These are phyloP conservation scores for Myocastor coypus DNA, from an alignment of 2,113 vertebrate genomes.

Conservation along the genomic window DNA sequence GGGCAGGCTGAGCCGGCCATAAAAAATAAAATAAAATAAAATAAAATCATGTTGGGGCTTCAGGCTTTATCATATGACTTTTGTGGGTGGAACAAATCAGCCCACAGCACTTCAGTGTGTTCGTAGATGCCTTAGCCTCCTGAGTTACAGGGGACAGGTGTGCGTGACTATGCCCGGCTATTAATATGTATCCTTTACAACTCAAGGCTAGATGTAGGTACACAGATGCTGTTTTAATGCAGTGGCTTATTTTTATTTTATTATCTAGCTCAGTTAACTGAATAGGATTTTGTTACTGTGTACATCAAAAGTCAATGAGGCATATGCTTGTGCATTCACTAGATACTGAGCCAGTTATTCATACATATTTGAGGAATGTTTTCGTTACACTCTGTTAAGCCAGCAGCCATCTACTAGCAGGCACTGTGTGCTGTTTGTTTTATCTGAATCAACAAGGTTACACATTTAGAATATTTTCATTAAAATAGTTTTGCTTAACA, in stretches of 20 bases:
- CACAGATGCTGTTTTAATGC: not conserved
- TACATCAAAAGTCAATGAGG: conserved; percentile 54
- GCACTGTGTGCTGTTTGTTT: conserved; percentile 58
- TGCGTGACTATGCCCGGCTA: no score
- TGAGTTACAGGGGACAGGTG: no score
- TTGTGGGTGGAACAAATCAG: not conserved
- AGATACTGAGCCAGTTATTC: conserved; percentile 48
- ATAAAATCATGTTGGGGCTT: not conserved
- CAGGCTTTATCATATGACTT: not conserved
- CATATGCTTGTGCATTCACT: conserved; percentile 42
- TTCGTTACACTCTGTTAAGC: conserved; percentile 74
- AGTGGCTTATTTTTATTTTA: conserved; percentile 56
- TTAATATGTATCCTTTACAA: not conserved
- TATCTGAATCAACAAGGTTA: conserved; percentile 66
- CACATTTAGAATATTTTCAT: conserved; percentile 65
- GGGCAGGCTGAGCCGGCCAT: no score
- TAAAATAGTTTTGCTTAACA: conserved; percentile 51
- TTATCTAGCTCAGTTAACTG: conserved; percentile 48
- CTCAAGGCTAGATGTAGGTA: not conserved
- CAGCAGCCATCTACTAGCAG: conserved; percentile 42
- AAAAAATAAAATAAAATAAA: no score
- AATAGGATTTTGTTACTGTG: conserved; percentile 56
- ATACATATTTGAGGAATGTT: conserved; percentile 58
- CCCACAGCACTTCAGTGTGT: not conserved
- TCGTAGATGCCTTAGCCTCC: no score